These are phyloP conservation scores for Vulpes lagopus DNA, from an alignment of 2,113 vertebrate genomes.

Conservation along the genomic window DNA sequence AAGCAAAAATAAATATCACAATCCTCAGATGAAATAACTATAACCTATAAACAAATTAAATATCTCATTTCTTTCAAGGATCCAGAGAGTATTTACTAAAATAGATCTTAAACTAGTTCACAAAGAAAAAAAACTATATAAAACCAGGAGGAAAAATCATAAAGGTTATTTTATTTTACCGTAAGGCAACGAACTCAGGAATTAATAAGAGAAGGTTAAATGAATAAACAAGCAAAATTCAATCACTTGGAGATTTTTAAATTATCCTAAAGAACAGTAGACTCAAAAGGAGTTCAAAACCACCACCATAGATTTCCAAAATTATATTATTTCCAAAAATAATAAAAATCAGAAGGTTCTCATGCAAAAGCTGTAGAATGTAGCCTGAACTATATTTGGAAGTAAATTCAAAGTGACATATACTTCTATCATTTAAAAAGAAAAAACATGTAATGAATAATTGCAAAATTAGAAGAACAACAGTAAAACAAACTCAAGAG, in stretches of 20 bases:
- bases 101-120: slow-evolving; percentile 33
- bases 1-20: neutral
- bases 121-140: neutral
- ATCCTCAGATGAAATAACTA: neutral
- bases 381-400: slow-evolving; percentile 3
- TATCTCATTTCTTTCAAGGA: neutral
- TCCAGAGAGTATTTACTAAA: neutral
- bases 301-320: neutral
- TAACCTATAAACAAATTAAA: slow-evolving; percentile 35
- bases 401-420: slow-evolving; percentile 15
- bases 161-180: slow-evolving; percentile 39
- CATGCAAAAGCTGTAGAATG: neutral
- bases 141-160: slow-evolving; percentile 2
- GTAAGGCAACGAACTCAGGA: slow-evolving; percentile 38
- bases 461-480: slow-evolving; percentile 36
- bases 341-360: slow-evolving; percentile 30
- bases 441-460: neutral
- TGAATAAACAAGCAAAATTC: slow-evolving; percentile 39
- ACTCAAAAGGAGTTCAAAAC: neutral
- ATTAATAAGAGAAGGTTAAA: slow-evolving; percentile 36
- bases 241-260: neutral
- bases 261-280: slow-evolving; percentile 28
- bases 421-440: slow-evolving; percentile 7
- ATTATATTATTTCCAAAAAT: neutral
- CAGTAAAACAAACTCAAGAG: slow-evolving; percentile 9